phyloP scores from a whole-genome alignment of 2,888 invertebrate genomes.

The Trissolcus japonicus region DNA sequence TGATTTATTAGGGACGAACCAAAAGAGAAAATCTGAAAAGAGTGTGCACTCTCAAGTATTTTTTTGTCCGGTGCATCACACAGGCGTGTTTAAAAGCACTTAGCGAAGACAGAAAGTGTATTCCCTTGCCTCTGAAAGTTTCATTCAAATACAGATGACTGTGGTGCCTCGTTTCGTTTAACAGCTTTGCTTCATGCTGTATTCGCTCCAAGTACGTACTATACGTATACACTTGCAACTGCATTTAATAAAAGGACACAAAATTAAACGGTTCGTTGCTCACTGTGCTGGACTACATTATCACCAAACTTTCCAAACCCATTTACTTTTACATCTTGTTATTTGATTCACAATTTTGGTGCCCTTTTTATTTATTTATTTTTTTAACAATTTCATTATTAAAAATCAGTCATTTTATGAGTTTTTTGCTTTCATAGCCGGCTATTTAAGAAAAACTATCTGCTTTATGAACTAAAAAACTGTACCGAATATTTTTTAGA shows the following conservation, averaged over 20 bases:
- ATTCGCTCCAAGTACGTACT: conserved; percentile 23
- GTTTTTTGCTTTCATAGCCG: too few relatives aligned
- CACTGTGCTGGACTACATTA: conserved; percentile 24
- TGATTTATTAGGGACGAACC: neutral
- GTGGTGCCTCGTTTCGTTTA: conserved; percentile 37
- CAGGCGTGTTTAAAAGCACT: conserved; percentile 32
- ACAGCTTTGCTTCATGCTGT: conserved; percentile 31
- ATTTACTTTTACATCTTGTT: neutral
- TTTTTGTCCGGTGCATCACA: conserved; percentile 1
- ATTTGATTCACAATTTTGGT: neutral
- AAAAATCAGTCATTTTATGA: too few relatives aligned
- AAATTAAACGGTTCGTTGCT: conserved; percentile 33
- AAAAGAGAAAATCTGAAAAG: conserved; percentile 5
- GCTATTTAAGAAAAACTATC: too few relatives aligned
- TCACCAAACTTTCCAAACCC: conserved; percentile 18
- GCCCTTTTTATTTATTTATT: too few relatives aligned
- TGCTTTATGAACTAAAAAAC: too few relatives aligned
- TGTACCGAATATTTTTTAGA: too few relatives aligned
- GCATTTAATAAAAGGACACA: conserved; percentile 34
- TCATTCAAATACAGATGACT: conserved; percentile 40
- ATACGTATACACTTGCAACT: conserved; percentile 30
- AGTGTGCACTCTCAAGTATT: neutral
- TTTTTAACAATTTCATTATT: too few relatives aligned
- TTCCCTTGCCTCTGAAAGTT: conserved; percentile 32
- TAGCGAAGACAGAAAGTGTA: conserved; percentile 35